Percentiles rank a stretch among this genome's conserved stretches.
Conservation (phyloP, 2,113 vertebrate species). For the Peromyscus maniculatus region DNA sequence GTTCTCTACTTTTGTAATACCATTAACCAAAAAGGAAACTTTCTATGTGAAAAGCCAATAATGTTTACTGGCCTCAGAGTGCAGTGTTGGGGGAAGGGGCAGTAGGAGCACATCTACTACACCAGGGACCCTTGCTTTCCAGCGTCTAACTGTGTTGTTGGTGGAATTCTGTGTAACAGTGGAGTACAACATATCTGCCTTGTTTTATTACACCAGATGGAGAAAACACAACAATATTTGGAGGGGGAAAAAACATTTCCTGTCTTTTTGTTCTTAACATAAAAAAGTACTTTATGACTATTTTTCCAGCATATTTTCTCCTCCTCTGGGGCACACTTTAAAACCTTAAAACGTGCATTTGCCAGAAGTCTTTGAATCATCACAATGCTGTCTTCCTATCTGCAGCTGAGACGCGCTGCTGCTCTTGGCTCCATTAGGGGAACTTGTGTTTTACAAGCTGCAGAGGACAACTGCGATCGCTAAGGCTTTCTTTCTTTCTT, state of each 20-base stretch:
- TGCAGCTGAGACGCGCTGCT: constrained; percentile 77
- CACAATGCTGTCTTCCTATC: constrained; percentile 74
- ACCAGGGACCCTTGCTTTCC: neutral
- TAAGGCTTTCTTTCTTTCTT: constrained; percentile 41
- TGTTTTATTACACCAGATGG: constrained; percentile 86
- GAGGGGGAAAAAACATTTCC: constrained; percentile 77
- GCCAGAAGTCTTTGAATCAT: constrained; percentile 79
- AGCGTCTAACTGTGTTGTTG: neutral
- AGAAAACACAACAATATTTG: constrained; percentile 82
- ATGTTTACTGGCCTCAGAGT: constrained; percentile 6
- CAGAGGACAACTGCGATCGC: constrained; percentile 82
- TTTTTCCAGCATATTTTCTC: constrained; percentile 75
- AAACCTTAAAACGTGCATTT: constrained; percentile 82
- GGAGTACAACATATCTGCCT: constrained; percentile 70
- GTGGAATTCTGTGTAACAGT: neutral
- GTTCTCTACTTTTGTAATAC: constrained; percentile 54
- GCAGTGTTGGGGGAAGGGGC: no score
- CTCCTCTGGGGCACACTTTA: constrained; percentile 82
- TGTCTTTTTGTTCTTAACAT: constrained; percentile 87
- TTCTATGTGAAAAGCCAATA: constrained; percentile 48
- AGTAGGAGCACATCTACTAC: neutral
- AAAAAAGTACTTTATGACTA: constrained; percentile 86
- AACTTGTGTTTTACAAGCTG: constrained; percentile 86
- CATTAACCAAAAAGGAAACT: constrained; percentile 52
- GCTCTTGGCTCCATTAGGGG: constrained; percentile 72